Evolutionary conservation across 2,797 vertebrate genomes (phyloP).

Genomic region (Buceros bicornis): DNA sequence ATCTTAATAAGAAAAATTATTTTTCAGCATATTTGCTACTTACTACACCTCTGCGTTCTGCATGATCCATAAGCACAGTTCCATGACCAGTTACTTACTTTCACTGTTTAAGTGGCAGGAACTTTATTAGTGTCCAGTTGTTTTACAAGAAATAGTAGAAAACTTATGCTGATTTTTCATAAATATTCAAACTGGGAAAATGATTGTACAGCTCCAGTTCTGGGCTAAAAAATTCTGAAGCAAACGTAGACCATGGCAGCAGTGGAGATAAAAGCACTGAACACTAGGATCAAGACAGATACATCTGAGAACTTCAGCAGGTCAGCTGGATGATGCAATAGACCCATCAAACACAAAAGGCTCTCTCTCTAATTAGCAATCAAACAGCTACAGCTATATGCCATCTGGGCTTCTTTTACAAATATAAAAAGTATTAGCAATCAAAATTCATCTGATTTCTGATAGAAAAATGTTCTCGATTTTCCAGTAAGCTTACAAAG

Average conservation of each 20-base stretch:
- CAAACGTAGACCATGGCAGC: neutral
- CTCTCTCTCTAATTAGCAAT: neutral
- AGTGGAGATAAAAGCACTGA: neutral
- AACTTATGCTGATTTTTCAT: neutral
- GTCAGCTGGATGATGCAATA: neutral
- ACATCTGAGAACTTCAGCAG: neutral
- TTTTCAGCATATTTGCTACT: neutral
- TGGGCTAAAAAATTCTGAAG: neutral
- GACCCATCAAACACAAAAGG: neutral
- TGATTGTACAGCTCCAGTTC: neutral
- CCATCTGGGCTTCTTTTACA: slow-evolving; percentile 4
- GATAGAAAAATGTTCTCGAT: neutral
- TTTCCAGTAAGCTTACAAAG: neutral
- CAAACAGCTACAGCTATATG: neutral
- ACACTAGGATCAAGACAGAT: neutral
- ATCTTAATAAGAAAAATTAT: neutral
- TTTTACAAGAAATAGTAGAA: neutral
- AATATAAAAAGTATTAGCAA: neutral
- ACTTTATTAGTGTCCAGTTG: neutral
- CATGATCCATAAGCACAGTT: neutral
- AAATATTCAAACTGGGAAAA: neutral
- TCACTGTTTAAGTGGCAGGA: neutral
- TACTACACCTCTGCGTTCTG: neutral
- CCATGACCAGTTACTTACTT: neutral
- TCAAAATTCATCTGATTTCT: neutral